Conservation (phyloP, 2,888 invertebrate species). For the Melieria picta region DNA sequence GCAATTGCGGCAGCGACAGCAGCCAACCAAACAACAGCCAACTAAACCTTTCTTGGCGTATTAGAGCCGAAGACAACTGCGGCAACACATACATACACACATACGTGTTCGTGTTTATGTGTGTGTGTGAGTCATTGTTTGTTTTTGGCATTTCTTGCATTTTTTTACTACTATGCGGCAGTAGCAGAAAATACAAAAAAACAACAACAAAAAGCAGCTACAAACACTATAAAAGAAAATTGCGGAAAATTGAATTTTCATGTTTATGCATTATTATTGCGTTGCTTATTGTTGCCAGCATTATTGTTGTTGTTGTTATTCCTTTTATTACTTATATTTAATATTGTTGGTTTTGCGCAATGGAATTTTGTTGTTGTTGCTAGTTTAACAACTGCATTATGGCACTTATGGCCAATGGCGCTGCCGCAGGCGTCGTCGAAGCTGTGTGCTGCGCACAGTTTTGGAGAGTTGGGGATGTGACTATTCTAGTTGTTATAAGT, state of each 20-base stretch:
- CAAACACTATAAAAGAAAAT: background rate
- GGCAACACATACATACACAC: background rate
- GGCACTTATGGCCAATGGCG: background rate
- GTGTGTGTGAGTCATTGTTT: background rate
- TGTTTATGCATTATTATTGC: background rate
- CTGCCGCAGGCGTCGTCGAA: no score
- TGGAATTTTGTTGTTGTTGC: background rate
- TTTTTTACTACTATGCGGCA: background rate
- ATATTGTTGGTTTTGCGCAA: no score
- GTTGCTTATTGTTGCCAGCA: background rate
- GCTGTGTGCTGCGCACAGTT: no score
- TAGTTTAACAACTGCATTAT: constrained; percentile 9
- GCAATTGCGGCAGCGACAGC: no score
- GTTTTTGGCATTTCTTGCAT: background rate
- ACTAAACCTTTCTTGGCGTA: no score
- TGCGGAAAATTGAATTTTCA: constrained; percentile 17
- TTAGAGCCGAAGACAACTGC: background rate
- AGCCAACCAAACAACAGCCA: no score
- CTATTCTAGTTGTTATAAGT: no score
- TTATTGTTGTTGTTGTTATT: background rate
- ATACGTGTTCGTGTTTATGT: background rate
- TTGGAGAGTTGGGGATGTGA: no score
- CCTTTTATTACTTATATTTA: no score
- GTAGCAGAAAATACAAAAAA: background rate
- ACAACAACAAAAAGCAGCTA: no score